phyloP scores from a whole-genome alignment of 2,113 vertebrate species.

The Grallaria varia region DNA sequence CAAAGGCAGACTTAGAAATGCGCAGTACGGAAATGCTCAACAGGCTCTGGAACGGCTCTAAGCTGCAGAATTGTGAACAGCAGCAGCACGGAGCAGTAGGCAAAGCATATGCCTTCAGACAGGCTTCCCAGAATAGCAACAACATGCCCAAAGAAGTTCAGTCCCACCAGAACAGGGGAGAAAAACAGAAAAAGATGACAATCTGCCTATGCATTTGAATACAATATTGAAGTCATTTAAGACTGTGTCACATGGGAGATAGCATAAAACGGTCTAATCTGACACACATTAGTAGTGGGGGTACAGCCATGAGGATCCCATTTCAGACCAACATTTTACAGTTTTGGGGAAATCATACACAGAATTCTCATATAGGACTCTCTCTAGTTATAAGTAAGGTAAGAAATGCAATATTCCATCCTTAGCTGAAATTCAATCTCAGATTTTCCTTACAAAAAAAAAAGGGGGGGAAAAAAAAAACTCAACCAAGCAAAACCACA shows the following conservation, averaged over 20 bases:
- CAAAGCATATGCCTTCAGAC: background rate
- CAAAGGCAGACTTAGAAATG: background rate
- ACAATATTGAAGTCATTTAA: background rate
- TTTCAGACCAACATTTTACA: background rate
- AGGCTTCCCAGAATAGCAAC: background rate
- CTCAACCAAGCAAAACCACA: background rate
- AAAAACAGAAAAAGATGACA: background rate
- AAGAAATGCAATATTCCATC: background rate
- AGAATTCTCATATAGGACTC: background rate
- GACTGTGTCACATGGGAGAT: fast-evolving
- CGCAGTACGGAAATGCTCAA: background rate
- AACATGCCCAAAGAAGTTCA: background rate
- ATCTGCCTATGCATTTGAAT: background rate
- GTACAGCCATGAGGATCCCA: background rate
- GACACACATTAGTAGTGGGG: no score
- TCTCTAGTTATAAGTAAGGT: background rate
- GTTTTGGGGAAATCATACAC: background rate
- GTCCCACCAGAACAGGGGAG: background rate
- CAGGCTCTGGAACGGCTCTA: background rate
- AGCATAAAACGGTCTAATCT: background rate
- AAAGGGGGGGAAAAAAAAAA: no score
- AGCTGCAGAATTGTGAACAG: background rate
- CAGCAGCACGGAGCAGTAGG: background rate
- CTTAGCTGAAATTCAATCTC: background rate
- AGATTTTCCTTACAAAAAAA: background rate